Evolutionary conservation across 2,888 invertebrate genomes (phyloP), one percentile per base, ranked within the genome.

Genomic region (Parnassius mnemosyne): DNA sequence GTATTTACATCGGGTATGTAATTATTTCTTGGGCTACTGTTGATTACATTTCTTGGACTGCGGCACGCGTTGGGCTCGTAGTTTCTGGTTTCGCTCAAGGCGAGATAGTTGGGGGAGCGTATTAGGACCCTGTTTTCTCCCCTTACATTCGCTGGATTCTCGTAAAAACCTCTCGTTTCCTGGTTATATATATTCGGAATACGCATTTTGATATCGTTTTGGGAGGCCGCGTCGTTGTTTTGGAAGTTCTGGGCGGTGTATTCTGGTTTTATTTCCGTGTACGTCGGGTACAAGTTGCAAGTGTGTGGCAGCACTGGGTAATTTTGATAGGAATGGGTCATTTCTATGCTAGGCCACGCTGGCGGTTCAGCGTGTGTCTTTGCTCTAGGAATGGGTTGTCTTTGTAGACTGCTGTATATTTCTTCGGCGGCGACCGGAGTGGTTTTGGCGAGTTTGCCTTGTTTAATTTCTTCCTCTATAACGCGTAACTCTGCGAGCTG

Each of bases 391-490:
- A 95, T 95, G 0, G 95, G 95, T 72, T 95, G 95, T 34, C 92
- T 66, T 61, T 92, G 92, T 1, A 92, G 68, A 16, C 92, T 92
- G 75, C 90, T 90, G 79, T 92, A 92, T 64, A 92, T 92, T 65
- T 93, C 93, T n/a, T 93, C 93, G 0, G 89, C 92, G 1, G 92
- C 89, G 0, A 91, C 87, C 0, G 91, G 89, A 0, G 90, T 85
- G 61, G 93, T 92, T 75, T 93, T 84, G 67, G 89, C 94, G 0
- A 95, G 85, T 79, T 97, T 97, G 0, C 96, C 96, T 71, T 96
- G 96, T 73, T 96, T 96, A 60, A 97, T 97, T 82, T 97, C 97
- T 76, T 97, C 97, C 75, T 97, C 96, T 59, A 91, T 91, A 25
- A 91, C 96, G 65, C 95, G 92, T 44, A 97, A 83, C 78, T 97